A percentile compares a stretch with the other conserved stretches of the same genome.
These are phyloP conservation scores for Metopolophium dirhodum DNA, from an alignment of 1,140 invertebrate genomes.

Conservation along the genomic window DNA sequence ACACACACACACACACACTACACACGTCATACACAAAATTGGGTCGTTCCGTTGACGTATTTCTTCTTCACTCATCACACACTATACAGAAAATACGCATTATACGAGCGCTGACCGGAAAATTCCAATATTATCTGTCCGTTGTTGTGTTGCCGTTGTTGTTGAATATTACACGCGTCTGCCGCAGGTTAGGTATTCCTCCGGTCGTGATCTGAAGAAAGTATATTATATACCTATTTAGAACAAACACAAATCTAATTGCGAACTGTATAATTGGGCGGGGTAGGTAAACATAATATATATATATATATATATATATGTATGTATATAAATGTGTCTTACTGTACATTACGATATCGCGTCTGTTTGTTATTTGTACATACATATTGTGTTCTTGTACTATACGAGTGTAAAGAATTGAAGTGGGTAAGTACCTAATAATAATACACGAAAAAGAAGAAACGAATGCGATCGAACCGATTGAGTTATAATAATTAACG, in stretches of 20 bases:
- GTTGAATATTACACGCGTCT: background rate
- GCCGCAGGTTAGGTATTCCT: background rate
- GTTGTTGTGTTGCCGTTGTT: background rate
- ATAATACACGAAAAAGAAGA: background rate
- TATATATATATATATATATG: no score
- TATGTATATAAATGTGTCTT: no score
- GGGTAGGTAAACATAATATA: background rate
- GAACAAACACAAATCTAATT: constrained; percentile 50
- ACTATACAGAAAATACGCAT: background rate
- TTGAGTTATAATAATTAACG: background rate
- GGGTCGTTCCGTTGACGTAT: constrained; percentile 52
- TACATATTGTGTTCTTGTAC: background rate
- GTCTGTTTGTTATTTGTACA: background rate
- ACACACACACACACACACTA: no score
- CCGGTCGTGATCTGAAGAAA: constrained; percentile 13
- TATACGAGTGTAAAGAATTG: background rate
- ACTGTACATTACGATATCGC: background rate
- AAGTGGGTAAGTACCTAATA: background rate
- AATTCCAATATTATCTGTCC: constrained; percentile 53
- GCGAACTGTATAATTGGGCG: constrained; percentile 35
- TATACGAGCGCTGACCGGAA: constrained; percentile 55
- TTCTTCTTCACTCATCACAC: constrained; percentile 39
- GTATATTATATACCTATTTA: constrained; percentile 34
- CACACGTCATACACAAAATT: constrained; percentile 5
- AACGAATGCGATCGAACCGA: background rate